phyloP scores from a whole-genome alignment of 37 sponge, comb jelly and placozoan genomes.

The Hexactinellida sp. region DNA sequence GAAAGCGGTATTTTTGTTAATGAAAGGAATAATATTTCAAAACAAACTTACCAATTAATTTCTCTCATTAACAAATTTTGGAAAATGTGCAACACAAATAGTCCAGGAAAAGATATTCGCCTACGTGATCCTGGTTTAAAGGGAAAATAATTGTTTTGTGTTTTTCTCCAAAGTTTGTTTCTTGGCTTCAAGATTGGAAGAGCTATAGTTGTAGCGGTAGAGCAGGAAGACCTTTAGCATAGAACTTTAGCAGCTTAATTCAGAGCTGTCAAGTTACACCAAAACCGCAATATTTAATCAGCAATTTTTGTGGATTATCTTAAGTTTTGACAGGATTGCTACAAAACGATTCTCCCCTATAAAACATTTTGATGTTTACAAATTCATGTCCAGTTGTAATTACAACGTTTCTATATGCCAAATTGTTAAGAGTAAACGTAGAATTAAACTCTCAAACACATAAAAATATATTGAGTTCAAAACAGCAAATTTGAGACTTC shows the following conservation, averaged over 20 bases:
- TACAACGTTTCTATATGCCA: not conserved
- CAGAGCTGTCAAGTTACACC: not conserved
- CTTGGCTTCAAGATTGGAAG: conserved; percentile 9
- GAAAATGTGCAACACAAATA: not conserved
- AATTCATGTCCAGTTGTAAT: not conserved
- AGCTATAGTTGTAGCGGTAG: conserved; percentile 16
- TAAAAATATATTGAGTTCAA: not conserved
- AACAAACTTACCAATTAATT: not conserved
- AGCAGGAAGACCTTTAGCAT: not conserved
- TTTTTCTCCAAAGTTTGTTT: not conserved
- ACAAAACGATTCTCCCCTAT: conserved; percentile 6
- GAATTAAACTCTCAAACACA: not conserved
- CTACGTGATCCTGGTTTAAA: not conserved
- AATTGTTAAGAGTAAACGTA: not conserved
- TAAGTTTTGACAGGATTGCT: conserved; percentile 6
- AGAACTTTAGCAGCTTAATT: not conserved
- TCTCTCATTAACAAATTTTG: conserved; percentile 11
- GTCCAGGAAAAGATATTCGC: conserved; percentile 9
- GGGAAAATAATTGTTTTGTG: not conserved
- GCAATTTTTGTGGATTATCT: not conserved
- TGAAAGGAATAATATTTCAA: not conserved
- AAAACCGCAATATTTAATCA: not conserved
- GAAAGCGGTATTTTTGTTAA: not conserved
- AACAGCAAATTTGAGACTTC: conserved; percentile 13
- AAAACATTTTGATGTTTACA: not conserved